phyloP scores from a whole-genome alignment of 2,888 invertebrate genomes.

The Xestia c-nigrum region DNA sequence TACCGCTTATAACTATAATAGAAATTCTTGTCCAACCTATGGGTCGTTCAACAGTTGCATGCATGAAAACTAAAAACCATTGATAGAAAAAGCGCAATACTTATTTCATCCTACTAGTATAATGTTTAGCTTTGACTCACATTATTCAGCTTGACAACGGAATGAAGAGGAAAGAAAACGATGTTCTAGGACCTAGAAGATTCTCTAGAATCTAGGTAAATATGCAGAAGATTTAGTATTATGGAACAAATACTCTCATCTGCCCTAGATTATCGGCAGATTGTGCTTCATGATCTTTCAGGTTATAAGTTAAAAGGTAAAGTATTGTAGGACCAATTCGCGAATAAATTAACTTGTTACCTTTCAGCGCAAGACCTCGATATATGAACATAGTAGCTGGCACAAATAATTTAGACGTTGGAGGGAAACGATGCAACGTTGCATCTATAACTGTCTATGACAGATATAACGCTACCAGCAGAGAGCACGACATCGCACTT shows the following conservation, averaged over 20 bases:
- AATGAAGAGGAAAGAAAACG: neutral
- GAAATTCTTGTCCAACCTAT: neutral
- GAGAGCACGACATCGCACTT: constrained; percentile 82
- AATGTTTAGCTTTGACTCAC: neutral
- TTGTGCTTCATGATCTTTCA: neutral
- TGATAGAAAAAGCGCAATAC: neutral
- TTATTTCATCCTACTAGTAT: neutral
- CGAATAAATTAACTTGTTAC: neutral
- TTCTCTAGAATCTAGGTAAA: neutral
- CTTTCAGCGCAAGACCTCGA: constrained; percentile 78
- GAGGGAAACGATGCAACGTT: constrained; percentile 75
- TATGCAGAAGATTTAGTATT: neutral
- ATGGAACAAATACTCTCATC: neutral
- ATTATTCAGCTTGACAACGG: neutral
- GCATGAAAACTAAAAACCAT: neutral
- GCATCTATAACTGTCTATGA: constrained; percentile 73
- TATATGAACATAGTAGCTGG: constrained; percentile 81
- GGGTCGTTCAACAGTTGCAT: neutral
- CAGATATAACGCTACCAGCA: constrained; percentile 73
- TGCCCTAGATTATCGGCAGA: neutral
- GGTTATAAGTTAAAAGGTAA: neutral
- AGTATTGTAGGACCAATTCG: neutral
- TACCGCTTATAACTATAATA: neutral
- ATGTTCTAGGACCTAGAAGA: too few species aligned
- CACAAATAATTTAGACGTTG: constrained; percentile 79